Evolutionary conservation across 2,113 vertebrate genomes (phyloP).

Genomic region (Barnardius zonarius): DNA sequence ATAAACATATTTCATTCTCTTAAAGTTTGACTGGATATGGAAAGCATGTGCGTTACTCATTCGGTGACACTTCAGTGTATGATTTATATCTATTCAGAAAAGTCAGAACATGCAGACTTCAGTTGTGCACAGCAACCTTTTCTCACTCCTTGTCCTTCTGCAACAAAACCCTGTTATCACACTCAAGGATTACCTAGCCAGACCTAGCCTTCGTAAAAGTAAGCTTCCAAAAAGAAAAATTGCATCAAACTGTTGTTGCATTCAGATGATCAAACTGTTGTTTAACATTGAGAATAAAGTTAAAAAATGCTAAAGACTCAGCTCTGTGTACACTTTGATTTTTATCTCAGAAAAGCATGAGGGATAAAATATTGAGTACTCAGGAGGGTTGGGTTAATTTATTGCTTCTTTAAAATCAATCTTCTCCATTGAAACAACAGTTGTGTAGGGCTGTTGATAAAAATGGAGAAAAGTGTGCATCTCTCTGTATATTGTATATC

Average conservation of each 20-base stretch:
- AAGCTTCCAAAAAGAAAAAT: not conserved
- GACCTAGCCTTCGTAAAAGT: not conserved
- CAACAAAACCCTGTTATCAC: not conserved
- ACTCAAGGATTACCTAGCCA: not conserved
- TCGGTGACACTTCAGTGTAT: not conserved
- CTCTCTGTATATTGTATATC: not conserved
- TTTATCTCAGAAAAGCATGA: not conserved
- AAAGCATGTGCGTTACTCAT: slow-evolving; percentile 28
- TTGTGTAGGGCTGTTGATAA: not conserved
- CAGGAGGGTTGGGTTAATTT: not conserved
- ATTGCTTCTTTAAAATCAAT: not conserved
- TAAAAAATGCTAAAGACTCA: not conserved
- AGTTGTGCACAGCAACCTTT: not conserved
- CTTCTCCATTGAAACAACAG: not conserved
- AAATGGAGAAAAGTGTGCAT: not conserved
- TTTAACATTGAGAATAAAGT: not conserved
- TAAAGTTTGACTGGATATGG: slow-evolving; percentile 42
- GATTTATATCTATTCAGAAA: slow-evolving; percentile 36
- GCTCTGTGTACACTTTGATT: not conserved
- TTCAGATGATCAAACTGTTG: not conserved
- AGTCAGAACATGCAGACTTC: not conserved
- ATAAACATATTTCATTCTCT: slow-evolving; percentile 48
- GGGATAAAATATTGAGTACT: not conserved
- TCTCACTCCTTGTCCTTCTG: not conserved
- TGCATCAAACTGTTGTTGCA: not conserved